Percentiles rank a stretch among this genome's conserved stretches.
These are phyloP conservation scores for Platynereis dumerilii DNA, from an alignment of 2,888 invertebrate species.

Conservation along the genomic window DNA sequence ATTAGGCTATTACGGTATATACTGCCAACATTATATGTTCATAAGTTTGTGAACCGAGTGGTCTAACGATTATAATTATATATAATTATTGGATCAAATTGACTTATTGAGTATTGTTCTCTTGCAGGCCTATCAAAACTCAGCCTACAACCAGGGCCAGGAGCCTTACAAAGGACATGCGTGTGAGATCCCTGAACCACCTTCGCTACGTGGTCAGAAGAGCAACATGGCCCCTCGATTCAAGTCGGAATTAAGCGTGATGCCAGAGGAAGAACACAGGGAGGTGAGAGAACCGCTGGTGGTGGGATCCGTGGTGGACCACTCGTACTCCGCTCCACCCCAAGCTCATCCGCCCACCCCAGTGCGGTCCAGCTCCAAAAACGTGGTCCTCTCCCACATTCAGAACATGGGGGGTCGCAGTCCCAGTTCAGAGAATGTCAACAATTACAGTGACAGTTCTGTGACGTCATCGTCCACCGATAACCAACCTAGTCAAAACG, in stretches of 20 bases:
- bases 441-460: slow-evolving; percentile 21
- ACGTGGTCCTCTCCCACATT: slow-evolving; percentile 23
- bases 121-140: slow-evolving; percentile 49
- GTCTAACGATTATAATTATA: no score
- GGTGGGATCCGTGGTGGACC: background rate
- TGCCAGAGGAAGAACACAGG: background rate
- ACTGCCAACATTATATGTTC: no score
- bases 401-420: background rate
- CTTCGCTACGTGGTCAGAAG: slow-evolving; percentile 4
- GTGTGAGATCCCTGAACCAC: slow-evolving; percentile 31
- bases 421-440: slow-evolving; percentile 19
- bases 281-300: background rate
- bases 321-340: background rate
- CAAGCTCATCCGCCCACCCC: slow-evolving; percentile 12
- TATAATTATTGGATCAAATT: no score
- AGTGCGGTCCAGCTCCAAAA: slow-evolving; percentile 22
- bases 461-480: background rate
- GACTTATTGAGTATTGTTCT: no score
- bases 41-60: no score
- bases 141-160: slow-evolving; percentile 36
- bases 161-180: slow-evolving; percentile 31
- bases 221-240: slow-evolving; percentile 15
- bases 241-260: slow-evolving; percentile 30
- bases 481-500: background rate
- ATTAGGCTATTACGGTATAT: no score